Base-by-base conservation (phyloP, 2,888 invertebrate species). In the Caprella mutica region DNA sequence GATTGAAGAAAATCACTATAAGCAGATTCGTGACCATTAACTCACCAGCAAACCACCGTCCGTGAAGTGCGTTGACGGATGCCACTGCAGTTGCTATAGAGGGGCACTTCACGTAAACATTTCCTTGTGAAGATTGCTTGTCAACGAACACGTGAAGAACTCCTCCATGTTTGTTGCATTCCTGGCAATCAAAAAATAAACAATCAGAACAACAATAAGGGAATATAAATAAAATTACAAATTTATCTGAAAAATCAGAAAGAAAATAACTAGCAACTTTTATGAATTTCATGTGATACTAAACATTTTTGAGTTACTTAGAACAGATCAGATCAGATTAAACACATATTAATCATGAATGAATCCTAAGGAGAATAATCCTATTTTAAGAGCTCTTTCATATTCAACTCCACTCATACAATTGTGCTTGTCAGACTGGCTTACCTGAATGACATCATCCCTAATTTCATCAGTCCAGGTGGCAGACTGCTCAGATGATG, bases 51-150 rank as follows among this genome's bases (percentile, higher is more conserved):
- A 97, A 97, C 89, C 93, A 97, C 59, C 98, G 80, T 4, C 98
- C 98, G 73, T 98, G 97, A 53, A 98, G 77, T 0, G 93, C 86
- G 75, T 91, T 92, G 8, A 98, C 97, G 0, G 96, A 91, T 5
- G 94, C 87, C 9, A 92, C 92, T 0, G 97, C 96, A 1, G 94
- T 91, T 2, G 91, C 85, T 69, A 97, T 93, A 55, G 91, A 89
- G 0, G 96, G 93, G 75, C 97, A 97, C 73, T 99, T 99, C 50
- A 97, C 94, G 73, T 98, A 98, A 5, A 98, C 96, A 72, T 96
- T 96, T 48, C 98, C 98, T 69, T 87, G 87, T 0, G 89, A 84
- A 1, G 93, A 92, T 1, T 86, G 85, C 72, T 87, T 87, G 71
- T 97, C 96, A 5, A 97, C 92, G 70, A 86, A 94, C 24, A 94